These are phyloP conservation scores for Drosophila multiciliata DNA, from an alignment of 2,888 invertebrate species.

Conservation along the genomic window DNA sequence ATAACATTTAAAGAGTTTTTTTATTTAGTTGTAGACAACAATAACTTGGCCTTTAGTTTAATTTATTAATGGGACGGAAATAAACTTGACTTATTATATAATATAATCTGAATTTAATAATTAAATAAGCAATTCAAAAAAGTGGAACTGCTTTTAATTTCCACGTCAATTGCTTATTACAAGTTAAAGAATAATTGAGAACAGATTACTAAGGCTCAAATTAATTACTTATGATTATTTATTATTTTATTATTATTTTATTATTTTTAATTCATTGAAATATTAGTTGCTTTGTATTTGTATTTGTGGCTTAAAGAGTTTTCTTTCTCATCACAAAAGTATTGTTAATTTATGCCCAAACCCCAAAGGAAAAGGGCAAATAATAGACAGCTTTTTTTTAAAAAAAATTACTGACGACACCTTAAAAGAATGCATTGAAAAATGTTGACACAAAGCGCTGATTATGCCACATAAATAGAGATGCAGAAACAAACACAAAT, in stretches of 20 bases:
- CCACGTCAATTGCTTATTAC: background rate
- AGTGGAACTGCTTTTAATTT: background rate
- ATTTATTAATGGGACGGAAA: background rate
- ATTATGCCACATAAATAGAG: slow-evolving; percentile 53
- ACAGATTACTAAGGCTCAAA: background rate
- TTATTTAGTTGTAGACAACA: background rate
- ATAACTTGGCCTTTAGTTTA: background rate
- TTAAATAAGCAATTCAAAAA: background rate
- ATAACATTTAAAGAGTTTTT: slow-evolving; percentile 3
- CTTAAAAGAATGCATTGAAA: slow-evolving; percentile 29
- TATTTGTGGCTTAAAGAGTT: background rate
- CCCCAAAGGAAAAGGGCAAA: background rate
- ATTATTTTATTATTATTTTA: too few relatives aligned
- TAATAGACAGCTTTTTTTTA: background rate
- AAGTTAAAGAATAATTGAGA: background rate
- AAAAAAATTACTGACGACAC: slow-evolving; percentile 17
- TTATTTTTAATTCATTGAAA: background rate
- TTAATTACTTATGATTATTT: background rate
- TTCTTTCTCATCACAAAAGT: background rate
- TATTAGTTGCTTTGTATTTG: background rate
- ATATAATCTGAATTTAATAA: too few relatives aligned
- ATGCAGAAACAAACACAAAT: slow-evolving; percentile 21
- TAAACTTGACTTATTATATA: background rate
- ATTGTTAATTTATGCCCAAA: background rate
- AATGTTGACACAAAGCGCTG: slow-evolving; percentile 46